Evolutionary conservation across 2,797 vertebrate species (phyloP).

Genomic region (Sebastiscus tertius): DNA sequence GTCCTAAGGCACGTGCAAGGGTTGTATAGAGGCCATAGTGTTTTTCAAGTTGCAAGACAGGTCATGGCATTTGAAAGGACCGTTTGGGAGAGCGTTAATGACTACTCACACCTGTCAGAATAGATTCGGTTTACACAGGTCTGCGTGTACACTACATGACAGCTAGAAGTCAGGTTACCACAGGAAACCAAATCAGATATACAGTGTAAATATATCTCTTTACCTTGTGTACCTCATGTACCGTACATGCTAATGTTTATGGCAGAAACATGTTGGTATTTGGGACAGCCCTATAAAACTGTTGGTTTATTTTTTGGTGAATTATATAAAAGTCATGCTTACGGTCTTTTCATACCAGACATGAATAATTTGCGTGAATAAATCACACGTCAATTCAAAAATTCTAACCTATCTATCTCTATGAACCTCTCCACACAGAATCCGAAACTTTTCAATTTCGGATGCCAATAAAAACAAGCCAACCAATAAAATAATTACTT

Average conservation of each 20-base stretch:
- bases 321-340: too few relatives aligned
- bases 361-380: too few relatives aligned
- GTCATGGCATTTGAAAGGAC: slow-evolving; percentile 12
- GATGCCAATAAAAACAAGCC: too few relatives aligned
- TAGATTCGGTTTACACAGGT: neutral
- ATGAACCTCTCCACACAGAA: too few relatives aligned
- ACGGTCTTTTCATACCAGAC: too few relatives aligned
- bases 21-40: neutral
- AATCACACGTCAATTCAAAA: too few relatives aligned
- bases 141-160: neutral
- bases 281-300: too few relatives aligned
- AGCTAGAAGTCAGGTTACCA: neutral
- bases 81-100: neutral
- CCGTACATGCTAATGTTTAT: neutral
- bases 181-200: neutral
- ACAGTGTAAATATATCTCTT: neutral
- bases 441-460: too few relatives aligned
- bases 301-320: too few relatives aligned
- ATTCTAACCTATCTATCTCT: too few relatives aligned
- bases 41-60: neutral
- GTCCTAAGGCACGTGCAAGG: neutral
- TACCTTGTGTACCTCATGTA: too few relatives aligned
- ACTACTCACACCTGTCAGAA: slow-evolving; percentile 6
- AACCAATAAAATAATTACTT: too few relatives aligned
- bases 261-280: neutral